Evolutionary conservation across 2,113 vertebrate genomes (phyloP).

Genomic region (Saiga tatarica): DNA sequence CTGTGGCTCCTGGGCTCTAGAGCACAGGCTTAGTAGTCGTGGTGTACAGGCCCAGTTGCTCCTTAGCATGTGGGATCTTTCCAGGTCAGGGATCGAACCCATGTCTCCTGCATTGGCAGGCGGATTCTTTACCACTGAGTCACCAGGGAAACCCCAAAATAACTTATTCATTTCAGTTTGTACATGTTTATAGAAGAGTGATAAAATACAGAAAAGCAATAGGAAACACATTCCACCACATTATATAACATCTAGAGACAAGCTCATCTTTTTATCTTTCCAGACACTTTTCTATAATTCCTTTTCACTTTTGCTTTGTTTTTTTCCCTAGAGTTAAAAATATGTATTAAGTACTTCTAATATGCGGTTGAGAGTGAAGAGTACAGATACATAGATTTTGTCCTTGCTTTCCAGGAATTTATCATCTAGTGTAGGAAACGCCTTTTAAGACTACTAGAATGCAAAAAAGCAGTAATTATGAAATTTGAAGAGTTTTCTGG

Average conservation of each 20-base stretch:
- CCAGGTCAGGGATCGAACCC: neutral
- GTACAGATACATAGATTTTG: neutral
- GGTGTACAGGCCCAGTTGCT: neutral
- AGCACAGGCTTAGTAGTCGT: neutral
- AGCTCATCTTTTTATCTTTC: neutral
- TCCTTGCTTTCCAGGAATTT: neutral
- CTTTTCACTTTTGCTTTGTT: neutral
- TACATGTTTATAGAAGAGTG: neutral
- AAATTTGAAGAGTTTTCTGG: neutral
- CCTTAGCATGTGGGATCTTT: neutral
- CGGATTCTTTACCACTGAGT: neutral
- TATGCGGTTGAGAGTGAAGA: neutral
- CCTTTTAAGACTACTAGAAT: neutral
- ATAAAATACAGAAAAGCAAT: neutral
- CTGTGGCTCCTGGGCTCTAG: neutral
- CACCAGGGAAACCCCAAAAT: neutral
- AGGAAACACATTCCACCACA: neutral
- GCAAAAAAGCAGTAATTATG: neutral
- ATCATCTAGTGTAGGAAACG: neutral
- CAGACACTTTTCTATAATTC: neutral
- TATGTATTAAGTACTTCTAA: neutral
- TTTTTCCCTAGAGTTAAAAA: neutral
- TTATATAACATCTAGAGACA: neutral
- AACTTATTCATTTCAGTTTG: neutral
- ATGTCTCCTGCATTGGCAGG: neutral